Evolutionary conservation across 2,113 vertebrate species (phyloP).

Genomic region (Circaetus cinerascens): DNA sequence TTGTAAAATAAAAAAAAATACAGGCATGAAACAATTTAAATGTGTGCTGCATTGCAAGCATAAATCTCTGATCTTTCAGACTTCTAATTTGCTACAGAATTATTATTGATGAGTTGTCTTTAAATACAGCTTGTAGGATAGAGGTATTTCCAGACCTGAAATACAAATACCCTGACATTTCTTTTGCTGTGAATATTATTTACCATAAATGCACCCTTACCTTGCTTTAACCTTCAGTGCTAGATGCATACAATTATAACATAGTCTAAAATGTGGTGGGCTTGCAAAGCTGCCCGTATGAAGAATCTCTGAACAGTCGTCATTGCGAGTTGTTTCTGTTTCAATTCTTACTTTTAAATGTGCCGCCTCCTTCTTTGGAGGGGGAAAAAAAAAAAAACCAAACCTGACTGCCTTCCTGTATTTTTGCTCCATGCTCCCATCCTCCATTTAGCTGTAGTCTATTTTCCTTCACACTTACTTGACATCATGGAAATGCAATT

Average conservation of each 20-base stretch:
- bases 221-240: not conserved
- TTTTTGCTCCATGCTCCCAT: not conserved
- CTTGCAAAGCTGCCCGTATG: not conserved
- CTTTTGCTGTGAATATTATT: not conserved
- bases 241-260: not conserved
- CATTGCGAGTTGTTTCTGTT: not conserved
- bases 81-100: not conserved
- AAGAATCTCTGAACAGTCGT: not conserved
- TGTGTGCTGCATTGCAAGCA: not conserved
- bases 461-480: not conserved
- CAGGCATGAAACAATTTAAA: accelerated
- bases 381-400: too few relatives aligned
- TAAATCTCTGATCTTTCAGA: not conserved
- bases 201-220: not conserved
- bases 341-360: not conserved
- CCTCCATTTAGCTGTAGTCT: not conserved
- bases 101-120: not conserved
- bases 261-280: accelerated
- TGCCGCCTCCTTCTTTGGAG: not conserved
- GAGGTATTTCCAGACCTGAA: not conserved
- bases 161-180: not conserved
- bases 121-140: not conserved
- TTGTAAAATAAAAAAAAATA: not conserved
- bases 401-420: not conserved
- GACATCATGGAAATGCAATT: conserved; percentile 13